A percentile compares a stretch with the other conserved stretches of the same genome.
phyloP scores from a whole-genome alignment of 2,113 vertebrate species.

The Melanotaenia duboulayi region DNA sequence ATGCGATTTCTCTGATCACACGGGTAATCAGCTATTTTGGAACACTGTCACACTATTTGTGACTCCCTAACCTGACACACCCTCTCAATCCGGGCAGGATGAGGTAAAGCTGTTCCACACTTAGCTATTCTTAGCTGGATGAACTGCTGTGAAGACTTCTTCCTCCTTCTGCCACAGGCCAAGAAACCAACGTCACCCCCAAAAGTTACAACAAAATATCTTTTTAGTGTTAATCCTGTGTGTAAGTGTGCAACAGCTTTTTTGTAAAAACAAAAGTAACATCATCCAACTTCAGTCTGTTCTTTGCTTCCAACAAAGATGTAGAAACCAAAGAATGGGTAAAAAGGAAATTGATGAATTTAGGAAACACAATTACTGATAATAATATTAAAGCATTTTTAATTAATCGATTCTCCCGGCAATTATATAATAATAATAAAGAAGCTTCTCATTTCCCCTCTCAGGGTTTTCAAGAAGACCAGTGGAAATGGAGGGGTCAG shows the following conservation, averaged over 20 bases:
- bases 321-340: background rate
- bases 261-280: no score
- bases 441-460: conserved; percentile 2
- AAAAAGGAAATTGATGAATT: no score
- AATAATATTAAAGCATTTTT: background rate
- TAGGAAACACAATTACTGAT: background rate
- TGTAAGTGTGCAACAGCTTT: no score
- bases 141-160: conserved; percentile 47
- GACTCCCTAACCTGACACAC: conserved; percentile 38
- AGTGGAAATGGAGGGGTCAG: conserved; percentile 76
- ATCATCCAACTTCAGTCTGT: no score
- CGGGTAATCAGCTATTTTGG: conserved; percentile 28
- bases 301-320: background rate
- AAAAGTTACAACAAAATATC: conserved; percentile 14
- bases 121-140: conserved; percentile 68
- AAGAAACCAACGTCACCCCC: conserved; percentile 7
- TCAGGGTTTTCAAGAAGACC: conserved; percentile 83
- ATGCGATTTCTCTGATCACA: conserved; percentile 25
- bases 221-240: background rate
- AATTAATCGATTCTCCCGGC: background rate
- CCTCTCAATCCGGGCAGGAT: conserved; percentile 41
- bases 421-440: background rate
- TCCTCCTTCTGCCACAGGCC: conserved; percentile 39
- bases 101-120: conserved; percentile 64
- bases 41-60: conserved; percentile 19